Conservation (phyloP, 2,113 vertebrate genomes). For the Galeopterus variegatus region DNA sequence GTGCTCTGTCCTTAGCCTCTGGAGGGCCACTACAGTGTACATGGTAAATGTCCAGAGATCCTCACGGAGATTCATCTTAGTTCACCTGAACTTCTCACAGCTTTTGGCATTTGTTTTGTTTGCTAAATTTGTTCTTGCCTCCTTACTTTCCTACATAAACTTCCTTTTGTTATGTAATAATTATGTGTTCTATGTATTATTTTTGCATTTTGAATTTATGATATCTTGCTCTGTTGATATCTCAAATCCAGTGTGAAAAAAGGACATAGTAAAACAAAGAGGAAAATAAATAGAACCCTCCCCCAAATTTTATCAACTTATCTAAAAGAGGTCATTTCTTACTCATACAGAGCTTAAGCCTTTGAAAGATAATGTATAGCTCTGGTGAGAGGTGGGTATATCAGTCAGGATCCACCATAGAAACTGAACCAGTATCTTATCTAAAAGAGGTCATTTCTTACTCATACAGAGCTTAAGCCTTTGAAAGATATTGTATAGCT, state of each 20-base stretch:
- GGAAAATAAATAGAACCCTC: not conserved
- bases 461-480: not conserved
- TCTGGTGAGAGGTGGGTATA: not conserved
- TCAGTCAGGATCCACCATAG: not conserved
- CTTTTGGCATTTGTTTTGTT: not conserved
- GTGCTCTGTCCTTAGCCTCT: not conserved
- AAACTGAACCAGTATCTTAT: not conserved
- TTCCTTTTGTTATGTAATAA: not conserved
- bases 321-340: not conserved
- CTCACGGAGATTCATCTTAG: not conserved
- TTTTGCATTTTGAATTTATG: conserved; percentile 5
- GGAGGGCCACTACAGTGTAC: not conserved
- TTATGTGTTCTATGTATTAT: not conserved
- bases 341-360: not conserved
- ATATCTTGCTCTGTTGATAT: not conserved
- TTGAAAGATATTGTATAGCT: not conserved
- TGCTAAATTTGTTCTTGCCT: not conserved
- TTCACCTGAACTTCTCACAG: not conserved
- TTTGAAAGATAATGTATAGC: not conserved
- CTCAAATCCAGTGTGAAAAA: not conserved
- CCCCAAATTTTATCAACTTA: not conserved
- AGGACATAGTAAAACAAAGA: not conserved
- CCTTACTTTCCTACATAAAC: not conserved
- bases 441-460: not conserved
- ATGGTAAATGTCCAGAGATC: not conserved